Evolutionary conservation across 2,888 invertebrate species (phyloP).

Genomic region (Quadriops clusia): DNA sequence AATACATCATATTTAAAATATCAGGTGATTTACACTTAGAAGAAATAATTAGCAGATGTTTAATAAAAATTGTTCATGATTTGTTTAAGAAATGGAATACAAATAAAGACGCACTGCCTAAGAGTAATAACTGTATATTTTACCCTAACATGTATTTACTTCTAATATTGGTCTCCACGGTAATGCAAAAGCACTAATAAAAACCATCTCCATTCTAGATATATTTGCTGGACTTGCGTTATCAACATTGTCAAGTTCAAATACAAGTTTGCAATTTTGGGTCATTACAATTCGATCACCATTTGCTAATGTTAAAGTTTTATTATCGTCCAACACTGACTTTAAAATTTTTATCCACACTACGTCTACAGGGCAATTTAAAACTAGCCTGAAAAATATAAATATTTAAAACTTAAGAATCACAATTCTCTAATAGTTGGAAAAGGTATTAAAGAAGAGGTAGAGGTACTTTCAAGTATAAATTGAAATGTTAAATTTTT

Average conservation of each 20-base stretch:
- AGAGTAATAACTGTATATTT: no score
- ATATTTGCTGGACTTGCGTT: constrained; percentile 88
- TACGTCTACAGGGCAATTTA: constrained; percentile 85
- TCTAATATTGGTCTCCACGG: constrained; percentile 71
- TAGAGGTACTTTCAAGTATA: neutral
- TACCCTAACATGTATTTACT: no score
- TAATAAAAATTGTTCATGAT: no score
- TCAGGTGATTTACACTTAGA: no score
- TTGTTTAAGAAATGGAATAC: no score
- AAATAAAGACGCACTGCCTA: no score
- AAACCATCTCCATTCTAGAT: constrained; percentile 86
- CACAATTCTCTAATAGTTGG: neutral
- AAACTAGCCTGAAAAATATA: constrained; percentile 41
- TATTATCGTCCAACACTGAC: constrained; percentile 84
- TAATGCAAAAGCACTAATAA: constrained; percentile 74
- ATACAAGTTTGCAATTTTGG: constrained; percentile 72
- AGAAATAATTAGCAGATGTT: no score
- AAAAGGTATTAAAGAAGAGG: neutral
- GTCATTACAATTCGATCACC: constrained; percentile 88
- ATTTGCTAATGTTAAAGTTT: constrained; percentile 79
- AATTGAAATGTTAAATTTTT: neutral
- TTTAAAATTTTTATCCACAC: constrained; percentile 92
- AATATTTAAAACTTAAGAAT: no score
- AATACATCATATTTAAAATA: no score
- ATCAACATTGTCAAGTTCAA: constrained; percentile 84